Evolutionary conservation across 35 echinoderm and acorn worm genomes (phyloP), one percentile per base, ranked within the genome.

Genomic region (Hemicentrotus pulcherrimus): DNA sequence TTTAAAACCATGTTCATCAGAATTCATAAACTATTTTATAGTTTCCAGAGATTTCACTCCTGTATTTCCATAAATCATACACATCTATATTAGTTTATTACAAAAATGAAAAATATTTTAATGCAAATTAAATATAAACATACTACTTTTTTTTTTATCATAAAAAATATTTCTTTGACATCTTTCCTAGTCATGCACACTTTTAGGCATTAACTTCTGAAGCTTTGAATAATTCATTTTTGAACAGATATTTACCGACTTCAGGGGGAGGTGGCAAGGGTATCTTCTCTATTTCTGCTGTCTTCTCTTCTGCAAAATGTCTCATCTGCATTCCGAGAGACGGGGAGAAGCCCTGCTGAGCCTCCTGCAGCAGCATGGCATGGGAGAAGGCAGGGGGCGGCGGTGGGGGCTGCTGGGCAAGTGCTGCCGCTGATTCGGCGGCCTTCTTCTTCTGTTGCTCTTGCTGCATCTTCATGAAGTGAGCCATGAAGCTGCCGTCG

Each of bases 401-500:
- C 46, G 78, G 50, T 90, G n/a, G 48, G 45, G 92, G 95, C 31
- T 91, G 94, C 31, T 47, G 94, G 41, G 32, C 47, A 15, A 60
- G 22, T 31, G 88, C n/a, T 24, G 94, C 55, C 58, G 52, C 13
- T 89, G 55, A 46, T 86, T 86, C 52, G 14, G 61, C 31, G 14
- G 61, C 31, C 24, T 94, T 91, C 71, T 86, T 61, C 94, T n/a
- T 55, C 46, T 95, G 48, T 71, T 89, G 61, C 9, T 86, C 47
- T 88, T 97, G 48, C 94, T 99, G 98, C 96, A 97, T 95, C 47
- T 96, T 99, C 48, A 91, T 86, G 46, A 99, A 99, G 78, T 99
- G 96, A 48, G 97, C 97, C 96, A 99, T 96, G 94, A 99, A 99
- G 46, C 98, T 97, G 31, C 98, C 98, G 94, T 99, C 98, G 91